These are phyloP conservation scores for Ametastegia equiseti DNA, from an alignment of 2,888 invertebrate genomes.

Conservation along the genomic window DNA sequence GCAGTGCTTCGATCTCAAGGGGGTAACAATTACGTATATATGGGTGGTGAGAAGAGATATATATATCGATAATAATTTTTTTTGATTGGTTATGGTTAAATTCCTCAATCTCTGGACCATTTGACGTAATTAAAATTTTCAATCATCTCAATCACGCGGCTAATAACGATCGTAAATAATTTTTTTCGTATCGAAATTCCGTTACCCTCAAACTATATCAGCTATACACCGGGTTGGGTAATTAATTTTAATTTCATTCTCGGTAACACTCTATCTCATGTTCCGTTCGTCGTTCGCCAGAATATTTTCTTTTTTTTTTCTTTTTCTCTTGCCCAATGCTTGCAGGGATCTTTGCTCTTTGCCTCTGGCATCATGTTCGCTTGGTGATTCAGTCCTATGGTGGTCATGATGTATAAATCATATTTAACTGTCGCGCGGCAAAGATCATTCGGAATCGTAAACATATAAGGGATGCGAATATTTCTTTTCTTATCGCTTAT, in stretches of 20 bases:
- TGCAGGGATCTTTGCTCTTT: background rate
- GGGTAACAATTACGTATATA: slow-evolving; percentile 2
- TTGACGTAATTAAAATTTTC: slow-evolving; percentile 7
- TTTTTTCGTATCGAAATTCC: slow-evolving; percentile 7
- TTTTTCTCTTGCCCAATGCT: background rate
- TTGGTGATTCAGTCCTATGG: slow-evolving; percentile 31
- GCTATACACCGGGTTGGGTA: background rate
- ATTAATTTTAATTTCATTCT: slow-evolving; percentile 39
- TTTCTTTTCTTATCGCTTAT: background rate
- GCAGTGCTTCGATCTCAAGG: slow-evolving; percentile 13
- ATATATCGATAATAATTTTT: too few species aligned
- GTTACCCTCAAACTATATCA: background rate
- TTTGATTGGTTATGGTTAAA: background rate
- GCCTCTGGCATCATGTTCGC: background rate
- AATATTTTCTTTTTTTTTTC: background rate
- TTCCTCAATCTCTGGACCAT: background rate
- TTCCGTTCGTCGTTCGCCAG: background rate
- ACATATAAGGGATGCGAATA: slow-evolving; percentile 47
- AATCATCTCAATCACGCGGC: background rate
- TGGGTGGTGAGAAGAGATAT: background rate
- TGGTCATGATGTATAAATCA: slow-evolving; percentile 48
- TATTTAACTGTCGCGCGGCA: slow-evolving; percentile 54
- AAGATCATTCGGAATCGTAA: slow-evolving; percentile 60
- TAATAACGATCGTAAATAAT: slow-evolving; percentile 11
- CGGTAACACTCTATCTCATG: background rate